Evolutionary conservation across 1,140 invertebrate species (phyloP), one percentile per base, ranked within the genome.

Genomic region (Pentalonia nigronervosa): DNA sequence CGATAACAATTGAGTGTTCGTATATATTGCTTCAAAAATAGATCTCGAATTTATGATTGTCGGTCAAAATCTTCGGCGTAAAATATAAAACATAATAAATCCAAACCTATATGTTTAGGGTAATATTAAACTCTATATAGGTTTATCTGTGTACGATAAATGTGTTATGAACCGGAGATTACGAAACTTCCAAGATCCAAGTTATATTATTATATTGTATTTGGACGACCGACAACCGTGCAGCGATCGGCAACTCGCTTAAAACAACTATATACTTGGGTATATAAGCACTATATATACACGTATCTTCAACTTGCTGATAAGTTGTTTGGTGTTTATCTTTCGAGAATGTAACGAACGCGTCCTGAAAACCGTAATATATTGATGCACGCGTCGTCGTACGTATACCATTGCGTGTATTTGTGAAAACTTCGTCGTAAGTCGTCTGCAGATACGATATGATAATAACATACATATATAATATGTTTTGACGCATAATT

Each of bases 341-440:
- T 84, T 41, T 84, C 34, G 21, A 84, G 36, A 84, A 41, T 41
- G 60, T 67, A 14, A 67, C 60, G 9, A 67, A 9, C 60, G 60
- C 30, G 30, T 67, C 60, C 30, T 67, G 60, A n/a, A 67, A 67
- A 67, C 60, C 30, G 60, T 67, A n/a, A 67, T 67, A n/a, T 67
- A 67, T 67, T 67, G 30, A 14, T 67, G 60, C 60, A 67, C 20
- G 60, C 9, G 11, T n/a, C 60, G 23, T 41, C 36, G 23, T 45
- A 36, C 81, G 20, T 41, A 23, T 36, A 53, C 21, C 50, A 53
- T 67, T n/a, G 30, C 14, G 60, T 30, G 30, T n/a, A 45, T n/a
- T 47, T 17, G 25, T 87, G 84, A 87, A 87, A 87, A 87, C 84
- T 47, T 87, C 45, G 6, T 87, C 84, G 83, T 84, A 84, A 41